phyloP scores from a whole-genome alignment of 2,113 vertebrate species.

The Mustela nigripes region DNA sequence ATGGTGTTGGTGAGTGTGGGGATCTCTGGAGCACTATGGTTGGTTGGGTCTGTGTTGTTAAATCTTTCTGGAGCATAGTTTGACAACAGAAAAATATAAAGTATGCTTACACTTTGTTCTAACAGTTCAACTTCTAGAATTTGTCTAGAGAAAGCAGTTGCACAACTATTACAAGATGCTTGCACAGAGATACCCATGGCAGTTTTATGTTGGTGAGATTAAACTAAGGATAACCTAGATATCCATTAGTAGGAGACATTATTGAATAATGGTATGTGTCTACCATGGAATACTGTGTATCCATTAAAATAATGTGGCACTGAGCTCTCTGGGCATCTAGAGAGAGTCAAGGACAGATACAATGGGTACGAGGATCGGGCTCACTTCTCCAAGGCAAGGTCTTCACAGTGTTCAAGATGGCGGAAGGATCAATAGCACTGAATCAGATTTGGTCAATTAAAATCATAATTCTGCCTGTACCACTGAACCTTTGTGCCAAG shows the following conservation, averaged over 20 bases:
- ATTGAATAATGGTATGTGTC: neutral
- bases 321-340: neutral
- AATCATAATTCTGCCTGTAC: neutral
- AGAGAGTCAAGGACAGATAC: neutral
- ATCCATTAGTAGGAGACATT: neutral
- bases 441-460: neutral
- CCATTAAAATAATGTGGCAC: neutral
- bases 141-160: constrained; percentile 2
- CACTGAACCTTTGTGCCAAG: neutral
- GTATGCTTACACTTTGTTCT: neutral
- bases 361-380: neutral
- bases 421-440: neutral
- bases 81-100: neutral
- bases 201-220: neutral
- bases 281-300: neutral
- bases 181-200: neutral
- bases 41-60: neutral
- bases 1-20: neutral
- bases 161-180: neutral
- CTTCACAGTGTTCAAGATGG: neutral
- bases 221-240: neutral
- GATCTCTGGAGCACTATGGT: neutral
- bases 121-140: neutral
- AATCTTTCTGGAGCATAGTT: neutral
- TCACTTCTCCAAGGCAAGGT: neutral